Percentiles rank a stretch among this genome's conserved stretches.
phyloP scores from a whole-genome alignment of 2,888 invertebrate genomes.

The Drosophila subquinaria region DNA sequence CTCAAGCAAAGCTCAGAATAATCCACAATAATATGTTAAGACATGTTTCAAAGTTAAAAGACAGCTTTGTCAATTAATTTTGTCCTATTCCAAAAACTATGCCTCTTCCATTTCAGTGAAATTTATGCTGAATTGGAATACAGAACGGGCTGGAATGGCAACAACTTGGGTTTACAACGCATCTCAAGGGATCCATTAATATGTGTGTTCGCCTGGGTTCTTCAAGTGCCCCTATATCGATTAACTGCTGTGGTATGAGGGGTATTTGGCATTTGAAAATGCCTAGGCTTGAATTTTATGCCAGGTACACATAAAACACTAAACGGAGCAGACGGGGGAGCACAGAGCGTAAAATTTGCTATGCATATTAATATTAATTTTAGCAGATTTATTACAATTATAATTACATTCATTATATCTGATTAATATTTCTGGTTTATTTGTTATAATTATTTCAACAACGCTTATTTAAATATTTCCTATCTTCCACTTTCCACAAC shows the following conservation, averaged over 20 bases:
- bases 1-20: background rate
- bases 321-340: background rate
- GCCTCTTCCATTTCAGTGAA: background rate
- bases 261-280: constrained; percentile 36
- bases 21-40: no score
- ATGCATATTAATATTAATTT: background rate
- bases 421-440: background rate
- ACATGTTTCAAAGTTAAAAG: background rate
- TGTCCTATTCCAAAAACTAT: background rate
- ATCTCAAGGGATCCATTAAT: constrained; percentile 20
- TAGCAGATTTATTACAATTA: background rate
- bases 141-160: background rate
- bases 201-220: constrained; percentile 18
- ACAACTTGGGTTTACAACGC: constrained; percentile 14
- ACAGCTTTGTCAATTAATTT: background rate
- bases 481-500: constrained; percentile 60
- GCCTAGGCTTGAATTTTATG: constrained; percentile 49
- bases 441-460: constrained; percentile 22
- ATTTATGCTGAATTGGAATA: background rate
- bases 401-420: background rate
- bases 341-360: background rate
- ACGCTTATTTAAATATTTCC: constrained; percentile 10
- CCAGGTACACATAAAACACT: constrained; percentile 58
- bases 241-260: constrained; percentile 39
- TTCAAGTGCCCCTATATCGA: constrained; percentile 50